phyloP scores from a whole-genome alignment of 2,797 vertebrate genomes.

The Geotria australis region DNA sequence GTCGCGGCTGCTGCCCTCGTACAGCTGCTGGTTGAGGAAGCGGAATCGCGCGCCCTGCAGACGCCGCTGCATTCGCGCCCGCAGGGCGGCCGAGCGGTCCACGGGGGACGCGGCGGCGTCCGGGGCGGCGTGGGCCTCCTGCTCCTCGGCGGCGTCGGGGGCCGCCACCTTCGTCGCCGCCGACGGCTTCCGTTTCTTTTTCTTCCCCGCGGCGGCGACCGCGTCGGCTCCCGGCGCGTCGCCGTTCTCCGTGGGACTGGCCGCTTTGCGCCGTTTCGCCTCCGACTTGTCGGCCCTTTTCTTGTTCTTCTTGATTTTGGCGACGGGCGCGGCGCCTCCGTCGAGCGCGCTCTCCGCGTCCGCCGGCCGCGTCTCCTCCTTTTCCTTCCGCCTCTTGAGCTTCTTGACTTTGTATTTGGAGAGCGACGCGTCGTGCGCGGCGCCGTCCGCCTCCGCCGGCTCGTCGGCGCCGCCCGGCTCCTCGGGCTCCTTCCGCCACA shows the following conservation, averaged over 20 bases:
- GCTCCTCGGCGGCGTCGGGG: too few species aligned
- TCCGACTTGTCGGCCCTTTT: background rate
- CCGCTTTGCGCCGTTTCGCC: background rate
- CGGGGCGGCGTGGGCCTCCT: background rate
- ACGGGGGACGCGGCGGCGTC: background rate
- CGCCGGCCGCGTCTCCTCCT: background rate
- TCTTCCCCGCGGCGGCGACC: too few species aligned
- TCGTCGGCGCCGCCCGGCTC: background rate
- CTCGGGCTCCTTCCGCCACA: background rate
- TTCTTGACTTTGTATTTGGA: background rate
- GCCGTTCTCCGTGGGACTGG: too few species aligned
- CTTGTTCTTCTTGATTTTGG: background rate
- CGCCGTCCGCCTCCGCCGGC: background rate
- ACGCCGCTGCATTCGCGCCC: constrained; percentile 35
- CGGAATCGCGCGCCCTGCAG: constrained; percentile 53
- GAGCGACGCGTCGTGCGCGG: background rate
- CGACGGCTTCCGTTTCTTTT: too few species aligned
- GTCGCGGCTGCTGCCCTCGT: constrained; percentile 28
- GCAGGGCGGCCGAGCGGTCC: constrained; percentile 14
- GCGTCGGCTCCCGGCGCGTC: too few species aligned
- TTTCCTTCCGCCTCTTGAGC: background rate
- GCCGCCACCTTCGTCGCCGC: too few species aligned
- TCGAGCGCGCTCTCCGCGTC: background rate
- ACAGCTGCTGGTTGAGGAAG: constrained; percentile 50
- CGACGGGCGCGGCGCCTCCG: background rate